phyloP scores from a whole-genome alignment of 2,888 invertebrate species.

The Drosophila tripunctata region DNA sequence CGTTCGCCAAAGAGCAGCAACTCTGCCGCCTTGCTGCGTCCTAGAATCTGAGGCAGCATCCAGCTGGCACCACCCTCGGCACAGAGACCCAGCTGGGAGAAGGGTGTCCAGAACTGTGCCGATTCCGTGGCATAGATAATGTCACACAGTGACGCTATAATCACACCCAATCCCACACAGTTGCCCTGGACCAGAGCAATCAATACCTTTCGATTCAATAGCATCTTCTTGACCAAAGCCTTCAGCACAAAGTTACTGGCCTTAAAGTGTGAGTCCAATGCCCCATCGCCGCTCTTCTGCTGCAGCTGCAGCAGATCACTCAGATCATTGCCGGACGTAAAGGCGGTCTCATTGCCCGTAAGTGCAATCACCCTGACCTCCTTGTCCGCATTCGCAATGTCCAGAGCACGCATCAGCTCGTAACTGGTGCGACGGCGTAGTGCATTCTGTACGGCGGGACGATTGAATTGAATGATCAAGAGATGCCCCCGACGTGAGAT shows the following conservation, averaged over 20 bases:
- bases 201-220: slow-evolving; percentile 94
- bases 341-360: slow-evolving; percentile 85
- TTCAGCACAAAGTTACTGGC: slow-evolving; percentile 83
- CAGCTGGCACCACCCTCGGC: slow-evolving; percentile 95
- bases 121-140: slow-evolving; percentile 92
- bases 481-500: slow-evolving; percentile 84
- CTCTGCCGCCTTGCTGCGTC: slow-evolving; percentile 89
- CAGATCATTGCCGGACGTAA: slow-evolving; percentile 69
- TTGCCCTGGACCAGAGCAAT: slow-evolving; percentile 96
- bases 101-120: slow-evolving; percentile 95
- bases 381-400: slow-evolving; percentile 88
- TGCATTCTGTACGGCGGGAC: slow-evolving; percentile 92
- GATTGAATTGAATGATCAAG: slow-evolving; percentile 88
- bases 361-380: slow-evolving; percentile 89
- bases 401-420: slow-evolving; percentile 87
- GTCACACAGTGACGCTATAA: slow-evolving; percentile 93
- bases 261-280: slow-evolving; percentile 74
- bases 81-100: slow-evolving; percentile 91
- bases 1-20: slow-evolving; percentile 90
- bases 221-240: slow-evolving; percentile 90
- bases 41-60: slow-evolving; percentile 93
- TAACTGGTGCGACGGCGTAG: slow-evolving; percentile 89
- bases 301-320: slow-evolving; percentile 42
- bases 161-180: slow-evolving; percentile 92
- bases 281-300: slow-evolving; percentile 36